phyloP scores from a whole-genome alignment of 1,140 invertebrate species.

The Rhyzopertha dominica region DNA sequence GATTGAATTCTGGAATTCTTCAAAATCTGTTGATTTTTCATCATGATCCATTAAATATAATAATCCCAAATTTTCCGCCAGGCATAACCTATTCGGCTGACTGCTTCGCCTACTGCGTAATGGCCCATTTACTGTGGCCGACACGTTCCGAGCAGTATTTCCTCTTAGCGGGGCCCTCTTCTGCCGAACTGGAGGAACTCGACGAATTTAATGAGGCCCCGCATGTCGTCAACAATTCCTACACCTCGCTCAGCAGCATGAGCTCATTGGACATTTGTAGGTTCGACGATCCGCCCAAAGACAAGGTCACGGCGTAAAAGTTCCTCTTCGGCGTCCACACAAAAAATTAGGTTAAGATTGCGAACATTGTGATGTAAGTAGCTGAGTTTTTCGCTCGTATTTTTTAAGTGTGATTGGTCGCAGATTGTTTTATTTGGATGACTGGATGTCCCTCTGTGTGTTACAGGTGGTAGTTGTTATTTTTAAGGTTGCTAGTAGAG shows the following conservation, averaged over 20 bases:
- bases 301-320: slow-evolving; percentile 32
- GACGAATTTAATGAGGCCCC: slow-evolving; percentile 92
- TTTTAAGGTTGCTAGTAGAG: too few species aligned
- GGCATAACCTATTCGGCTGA: slow-evolving; percentile 93
- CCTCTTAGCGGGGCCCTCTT: slow-evolving; percentile 59
- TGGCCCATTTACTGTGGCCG: slow-evolving; percentile 92
- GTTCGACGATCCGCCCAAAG: slow-evolving; percentile 39
- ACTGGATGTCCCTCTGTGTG: too few species aligned
- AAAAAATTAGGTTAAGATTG: too few species aligned
- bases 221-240: slow-evolving; percentile 67
- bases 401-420: too few species aligned
- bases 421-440: too few species aligned
- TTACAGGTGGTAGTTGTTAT: too few species aligned
- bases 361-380: too few species aligned
- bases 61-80: slow-evolving; percentile 50
- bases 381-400: too few species aligned
- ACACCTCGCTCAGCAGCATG: slow-evolving; percentile 39
- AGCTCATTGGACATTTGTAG: slow-evolving; percentile 38
- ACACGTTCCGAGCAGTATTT: slow-evolving; percentile 87
- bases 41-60: too few species aligned
- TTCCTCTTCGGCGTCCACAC: too few species aligned
- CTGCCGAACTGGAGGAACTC: slow-evolving; percentile 73
- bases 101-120: slow-evolving; percentile 88
- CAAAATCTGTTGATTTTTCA: too few species aligned
- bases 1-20: too few species aligned